Evolutionary conservation across 1,140 invertebrate species (phyloP).

Genomic region (Calephelis nemesis): DNA sequence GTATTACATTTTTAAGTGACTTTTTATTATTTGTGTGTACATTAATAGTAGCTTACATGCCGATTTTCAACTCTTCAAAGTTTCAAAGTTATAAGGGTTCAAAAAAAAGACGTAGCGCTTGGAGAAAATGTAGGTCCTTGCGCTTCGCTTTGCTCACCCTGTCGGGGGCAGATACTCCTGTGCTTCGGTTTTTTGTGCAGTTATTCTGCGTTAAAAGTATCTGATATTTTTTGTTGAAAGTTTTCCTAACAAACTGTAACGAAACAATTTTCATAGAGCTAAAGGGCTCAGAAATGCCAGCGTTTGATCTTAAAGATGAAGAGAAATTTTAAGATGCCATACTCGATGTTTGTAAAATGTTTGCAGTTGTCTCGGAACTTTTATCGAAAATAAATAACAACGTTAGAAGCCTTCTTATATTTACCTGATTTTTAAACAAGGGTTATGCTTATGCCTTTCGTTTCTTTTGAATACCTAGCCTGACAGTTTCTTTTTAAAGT

Average conservation of each 20-base stretch:
- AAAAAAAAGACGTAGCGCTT: too few species aligned
- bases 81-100: too few species aligned
- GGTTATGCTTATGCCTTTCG: not conserved
- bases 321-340: constrained; percentile 7
- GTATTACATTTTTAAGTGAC: too few species aligned
- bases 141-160: too few species aligned
- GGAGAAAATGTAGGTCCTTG: too few species aligned
- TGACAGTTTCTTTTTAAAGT: too few species aligned
- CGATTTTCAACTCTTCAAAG: too few species aligned
- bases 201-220: too few species aligned
- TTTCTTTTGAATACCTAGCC: not conserved
- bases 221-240: not conserved
- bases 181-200: too few species aligned
- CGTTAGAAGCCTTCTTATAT: not conserved
- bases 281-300: not conserved
- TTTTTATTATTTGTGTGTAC: too few species aligned
- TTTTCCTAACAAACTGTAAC: not conserved
- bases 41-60: too few species aligned
- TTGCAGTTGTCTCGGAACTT: not conserved
- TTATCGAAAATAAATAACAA: not conserved
- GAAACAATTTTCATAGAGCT: constrained; percentile 2
- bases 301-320: constrained; percentile 3
- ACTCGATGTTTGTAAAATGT: not conserved
- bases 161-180: too few species aligned
- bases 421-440: not conserved